A percentile compares a stretch with the other conserved stretches of the same genome.
phyloP scores from a whole-genome alignment of 2,888 invertebrate species.

The Lepidochitona cinerea region DNA sequence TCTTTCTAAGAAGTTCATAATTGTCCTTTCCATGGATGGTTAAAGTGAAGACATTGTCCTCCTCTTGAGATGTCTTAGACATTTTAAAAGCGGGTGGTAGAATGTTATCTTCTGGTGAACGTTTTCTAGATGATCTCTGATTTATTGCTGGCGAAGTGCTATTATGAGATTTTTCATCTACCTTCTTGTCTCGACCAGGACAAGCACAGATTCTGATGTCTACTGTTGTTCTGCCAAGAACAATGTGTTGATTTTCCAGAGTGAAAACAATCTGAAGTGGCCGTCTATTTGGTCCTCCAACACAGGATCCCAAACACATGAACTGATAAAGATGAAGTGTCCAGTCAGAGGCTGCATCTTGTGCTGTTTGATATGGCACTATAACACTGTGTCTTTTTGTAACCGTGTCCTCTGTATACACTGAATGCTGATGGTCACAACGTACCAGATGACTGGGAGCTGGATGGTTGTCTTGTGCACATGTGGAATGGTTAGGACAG shows the following conservation, averaged over 20 bases:
- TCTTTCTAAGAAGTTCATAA: background rate
- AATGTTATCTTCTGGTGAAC: background rate
- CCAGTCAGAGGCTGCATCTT: background rate
- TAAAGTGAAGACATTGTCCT: background rate
- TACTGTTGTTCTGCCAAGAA: background rate
- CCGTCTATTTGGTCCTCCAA: background rate
- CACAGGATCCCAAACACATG: constrained; percentile 1
- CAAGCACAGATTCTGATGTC: constrained; percentile 4
- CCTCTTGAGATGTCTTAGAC: background rate
- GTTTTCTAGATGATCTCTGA: background rate
- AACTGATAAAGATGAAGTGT: background rate
- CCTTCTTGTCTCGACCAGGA: background rate
- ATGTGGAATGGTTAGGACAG: background rate
- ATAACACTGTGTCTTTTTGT: background rate
- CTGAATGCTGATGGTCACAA: background rate
- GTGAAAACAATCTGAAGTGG: background rate
- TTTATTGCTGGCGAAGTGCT: background rate
- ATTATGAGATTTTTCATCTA: background rate
- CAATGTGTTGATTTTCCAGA: background rate
- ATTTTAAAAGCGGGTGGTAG: background rate
- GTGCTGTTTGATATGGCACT: background rate
- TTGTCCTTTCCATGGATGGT: background rate
- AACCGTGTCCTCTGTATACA: background rate
- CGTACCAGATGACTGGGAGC: constrained; percentile 4
- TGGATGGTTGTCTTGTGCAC: background rate